Conservation (phyloP, 2,113 vertebrate genomes). For the Tor tambroides region DNA sequence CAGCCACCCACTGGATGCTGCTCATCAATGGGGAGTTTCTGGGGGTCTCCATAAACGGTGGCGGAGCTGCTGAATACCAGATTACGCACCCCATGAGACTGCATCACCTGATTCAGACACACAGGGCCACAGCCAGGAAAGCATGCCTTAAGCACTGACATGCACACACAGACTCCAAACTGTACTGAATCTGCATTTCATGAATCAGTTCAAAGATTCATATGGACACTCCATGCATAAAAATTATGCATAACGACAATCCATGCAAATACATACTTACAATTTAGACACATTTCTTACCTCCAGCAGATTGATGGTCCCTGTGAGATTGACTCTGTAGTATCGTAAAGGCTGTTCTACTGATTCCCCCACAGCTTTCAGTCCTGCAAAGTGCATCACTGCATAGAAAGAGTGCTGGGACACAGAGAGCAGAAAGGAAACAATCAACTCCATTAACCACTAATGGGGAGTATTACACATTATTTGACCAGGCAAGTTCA, state of each 20-base stretch:
- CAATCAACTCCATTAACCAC: not conserved
- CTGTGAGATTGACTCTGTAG: conserved; percentile 94
- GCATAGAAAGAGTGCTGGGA: conserved; percentile 87
- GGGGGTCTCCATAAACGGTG: conserved; percentile 92
- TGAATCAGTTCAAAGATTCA: not conserved
- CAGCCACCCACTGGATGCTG: conserved; percentile 88
- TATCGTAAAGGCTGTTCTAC: conserved; percentile 92
- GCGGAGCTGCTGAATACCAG: conserved; percentile 98
- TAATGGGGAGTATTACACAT: not conserved
- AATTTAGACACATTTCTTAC: conserved; percentile 69
- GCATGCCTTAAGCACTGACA: not conserved
- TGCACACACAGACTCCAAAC: not conserved
- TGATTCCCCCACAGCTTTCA: conserved; percentile 96
- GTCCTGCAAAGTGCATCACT: conserved; percentile 93
- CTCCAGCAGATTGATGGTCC: conserved; percentile 91
- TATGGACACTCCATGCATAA: not conserved
- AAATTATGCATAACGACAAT: not conserved
- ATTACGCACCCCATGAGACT: conserved; percentile 84
- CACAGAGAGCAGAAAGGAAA: conserved; percentile 2
- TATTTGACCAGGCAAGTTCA: not conserved
- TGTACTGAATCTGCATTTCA: not conserved
- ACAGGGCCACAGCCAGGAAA: not conserved
- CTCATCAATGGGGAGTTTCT: conserved; percentile 89
- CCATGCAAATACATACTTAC: not conserved
- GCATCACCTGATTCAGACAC: conserved; percentile 83